Evolutionary conservation across 1,140 invertebrate genomes (phyloP).

Genomic region (Drosophila lacteicornis): DNA sequence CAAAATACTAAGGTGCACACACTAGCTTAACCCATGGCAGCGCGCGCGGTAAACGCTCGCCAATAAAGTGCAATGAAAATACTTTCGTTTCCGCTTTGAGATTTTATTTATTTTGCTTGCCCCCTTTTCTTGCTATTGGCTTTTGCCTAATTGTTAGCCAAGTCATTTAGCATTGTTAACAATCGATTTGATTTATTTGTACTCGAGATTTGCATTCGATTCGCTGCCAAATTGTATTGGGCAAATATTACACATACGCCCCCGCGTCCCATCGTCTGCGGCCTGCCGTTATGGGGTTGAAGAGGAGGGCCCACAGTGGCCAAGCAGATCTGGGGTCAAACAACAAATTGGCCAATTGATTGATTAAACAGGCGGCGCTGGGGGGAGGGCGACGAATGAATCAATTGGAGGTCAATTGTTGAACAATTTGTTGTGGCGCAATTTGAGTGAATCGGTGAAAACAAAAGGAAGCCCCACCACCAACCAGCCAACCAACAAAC

Average conservation of each 20-base stretch:
- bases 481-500: not conserved
- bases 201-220: slow-evolving; percentile 39
- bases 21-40: slow-evolving; percentile 42
- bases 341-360: slow-evolving; percentile 40
- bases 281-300: slow-evolving; percentile 9
- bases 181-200: slow-evolving; percentile 51
- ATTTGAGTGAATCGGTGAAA: slow-evolving; percentile 33
- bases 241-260: slow-evolving; percentile 62
- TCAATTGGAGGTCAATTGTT: slow-evolving; percentile 57
- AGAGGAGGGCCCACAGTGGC: not conserved
- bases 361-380: slow-evolving; percentile 30
- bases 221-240: slow-evolving; percentile 50
- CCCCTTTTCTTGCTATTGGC: not conserved
- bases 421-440: slow-evolving; percentile 51
- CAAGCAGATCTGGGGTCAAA: slow-evolving; percentile 22
- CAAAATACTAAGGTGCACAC: slow-evolving; percentile 40
- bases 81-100: slow-evolving; percentile 51
- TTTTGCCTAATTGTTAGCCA: slow-evolving; percentile 49
- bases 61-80: slow-evolving; percentile 46
- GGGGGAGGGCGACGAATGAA: slow-evolving; percentile 14
- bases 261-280: not conserved
- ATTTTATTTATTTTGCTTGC: slow-evolving; percentile 26
- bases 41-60: slow-evolving; percentile 28
- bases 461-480: slow-evolving; percentile 15
- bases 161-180: slow-evolving; percentile 42